These are phyloP conservation scores for Agapetus fuscipes DNA, from an alignment of 2,888 invertebrate species.

Conservation along the genomic window DNA sequence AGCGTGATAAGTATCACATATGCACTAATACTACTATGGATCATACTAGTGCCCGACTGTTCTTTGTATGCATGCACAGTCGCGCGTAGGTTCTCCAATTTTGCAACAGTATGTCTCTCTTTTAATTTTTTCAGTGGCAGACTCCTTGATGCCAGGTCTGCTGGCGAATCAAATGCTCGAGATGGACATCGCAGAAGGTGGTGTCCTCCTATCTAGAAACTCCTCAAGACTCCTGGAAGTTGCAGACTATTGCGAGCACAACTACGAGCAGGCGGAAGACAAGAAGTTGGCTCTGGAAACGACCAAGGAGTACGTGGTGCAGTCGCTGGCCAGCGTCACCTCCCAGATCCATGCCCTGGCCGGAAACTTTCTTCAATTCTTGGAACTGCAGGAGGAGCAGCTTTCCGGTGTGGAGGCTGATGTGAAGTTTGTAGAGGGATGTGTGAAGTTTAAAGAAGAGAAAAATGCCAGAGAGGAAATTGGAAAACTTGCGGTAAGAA, in stretches of 20 bases:
- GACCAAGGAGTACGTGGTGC: conserved; percentile 97
- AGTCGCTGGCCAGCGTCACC: conserved; percentile 96
- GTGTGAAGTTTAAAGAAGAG: conserved; percentile 97
- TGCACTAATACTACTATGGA: too few species aligned
- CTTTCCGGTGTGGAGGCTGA: conserved; percentile 96
- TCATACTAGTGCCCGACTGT: too few species aligned
- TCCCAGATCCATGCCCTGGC: conserved; percentile 98
- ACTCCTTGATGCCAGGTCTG: too few species aligned
- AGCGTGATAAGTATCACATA: too few species aligned
- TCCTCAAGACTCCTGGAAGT: conserved; percentile 93
- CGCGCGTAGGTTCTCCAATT: too few species aligned
- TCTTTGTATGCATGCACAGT: too few species aligned
- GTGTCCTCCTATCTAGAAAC: conserved; percentile 87
- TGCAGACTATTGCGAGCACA: conserved; percentile 96
- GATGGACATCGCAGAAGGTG: conserved; percentile 93
- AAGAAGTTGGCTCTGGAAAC: conserved; percentile 93
- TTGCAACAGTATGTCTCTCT: too few species aligned
- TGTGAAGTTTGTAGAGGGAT: conserved; percentile 96
- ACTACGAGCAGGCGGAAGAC: conserved; percentile 85
- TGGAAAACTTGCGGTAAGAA: conserved; percentile 93
- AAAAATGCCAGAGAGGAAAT: conserved; percentile 97
- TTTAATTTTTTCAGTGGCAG: too few species aligned
- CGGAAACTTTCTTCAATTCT: conserved; percentile 88
- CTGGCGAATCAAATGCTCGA: too few species aligned
- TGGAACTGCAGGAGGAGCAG: conserved; percentile 90